Evolutionary conservation across 2,113 vertebrate genomes (phyloP), one percentile per base, ranked within the genome.

Genomic region (Reinhardtius hippoglossoides): DNA sequence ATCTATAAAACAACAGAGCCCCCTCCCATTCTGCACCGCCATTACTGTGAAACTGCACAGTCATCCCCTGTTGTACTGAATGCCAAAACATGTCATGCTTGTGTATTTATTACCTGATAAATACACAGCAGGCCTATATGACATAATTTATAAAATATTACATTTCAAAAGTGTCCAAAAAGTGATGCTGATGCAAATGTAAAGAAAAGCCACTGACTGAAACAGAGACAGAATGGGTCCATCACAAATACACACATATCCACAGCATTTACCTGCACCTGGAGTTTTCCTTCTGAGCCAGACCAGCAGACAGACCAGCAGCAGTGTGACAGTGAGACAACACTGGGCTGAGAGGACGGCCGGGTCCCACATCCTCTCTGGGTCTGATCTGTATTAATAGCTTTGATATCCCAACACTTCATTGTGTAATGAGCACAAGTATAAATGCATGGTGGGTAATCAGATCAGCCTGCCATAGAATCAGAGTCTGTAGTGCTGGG

Each of bases 21-120:
- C 54, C 57, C 74, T 26, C 71, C 76, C 70, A 24, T 27, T 60
- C 7, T 40, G 21, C n/a, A 5, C 73, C 18, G 5, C 74, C 77
- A 82, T 87, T 56, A 70, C 81, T 73, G 40, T 73, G 4, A 84
- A 90, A 86, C 72, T 87, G 83, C 86, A 80, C 20, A 73, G 83
- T 92, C 91, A 92, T 79, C 50, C 44, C 24, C 14, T 20, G 58
- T 21, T 74, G n/a, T 70, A 75, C 48, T 50, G 15, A 50, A 31
- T 13, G 26, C 23, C 16, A 58, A 27, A 56, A 54, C 4, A 15
- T 35, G 27, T 0, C 18, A 67, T 10, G 7, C n/a, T 71, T 73
- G 20, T 65, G 6, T 44, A 65, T 65, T 74, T 37, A 42, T 37
- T 1, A 24, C 10, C 55, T 5, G 12, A 12, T 10, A 26, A 57